Evolutionary conservation across 2,797 vertebrate genomes (phyloP).

Genomic region (Petrocephalus sullivani): DNA sequence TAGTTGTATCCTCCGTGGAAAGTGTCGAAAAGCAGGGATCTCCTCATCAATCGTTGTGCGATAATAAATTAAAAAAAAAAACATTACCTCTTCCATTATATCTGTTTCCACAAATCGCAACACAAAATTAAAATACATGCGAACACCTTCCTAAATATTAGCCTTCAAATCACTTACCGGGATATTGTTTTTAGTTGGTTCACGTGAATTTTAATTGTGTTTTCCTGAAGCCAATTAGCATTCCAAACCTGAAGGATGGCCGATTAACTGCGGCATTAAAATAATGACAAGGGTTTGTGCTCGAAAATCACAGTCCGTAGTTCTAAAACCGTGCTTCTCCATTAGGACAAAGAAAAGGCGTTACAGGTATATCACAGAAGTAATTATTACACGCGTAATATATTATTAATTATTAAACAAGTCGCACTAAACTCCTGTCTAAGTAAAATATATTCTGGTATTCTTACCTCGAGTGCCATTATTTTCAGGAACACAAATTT

Average conservation of each 20-base stretch:
- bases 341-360: neutral
- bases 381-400: neutral
- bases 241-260: neutral
- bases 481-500: neutral
- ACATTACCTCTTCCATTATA: slow-evolving; percentile 17
- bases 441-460: neutral
- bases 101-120: neutral
- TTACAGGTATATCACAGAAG: neutral
- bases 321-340: neutral
- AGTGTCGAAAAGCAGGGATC: neutral
- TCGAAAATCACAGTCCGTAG: neutral
- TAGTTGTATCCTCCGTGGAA: neutral
- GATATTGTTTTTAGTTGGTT: neutral
- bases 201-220: neutral
- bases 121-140: neutral
- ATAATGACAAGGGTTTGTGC: neutral
- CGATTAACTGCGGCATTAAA: neutral
- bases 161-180: neutral
- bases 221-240: neutral
- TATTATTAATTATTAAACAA: neutral
- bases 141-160: neutral
- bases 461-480: neutral
- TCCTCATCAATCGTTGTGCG: neutral
- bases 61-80: neutral
- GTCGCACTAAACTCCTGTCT: neutral